Evolutionary conservation across 92 coral and sea anemone genomes (phyloP).

Genomic region (Heliopora coerulea): DNA sequence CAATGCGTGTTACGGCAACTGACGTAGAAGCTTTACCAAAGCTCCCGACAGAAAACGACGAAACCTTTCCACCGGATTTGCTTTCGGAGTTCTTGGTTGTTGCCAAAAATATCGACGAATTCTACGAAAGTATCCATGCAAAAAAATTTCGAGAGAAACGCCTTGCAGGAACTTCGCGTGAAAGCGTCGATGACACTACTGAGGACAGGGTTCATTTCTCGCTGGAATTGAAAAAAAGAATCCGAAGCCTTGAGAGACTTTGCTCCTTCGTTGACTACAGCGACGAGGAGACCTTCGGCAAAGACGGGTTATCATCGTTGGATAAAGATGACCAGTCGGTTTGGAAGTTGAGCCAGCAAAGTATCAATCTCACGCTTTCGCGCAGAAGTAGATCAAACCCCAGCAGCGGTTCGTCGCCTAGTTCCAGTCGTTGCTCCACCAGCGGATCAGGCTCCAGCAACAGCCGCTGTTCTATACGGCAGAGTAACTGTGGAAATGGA

Average conservation of each 20-base stretch:
- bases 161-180: constrained; percentile 5
- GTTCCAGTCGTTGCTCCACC: constrained; percentile 19
- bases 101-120: constrained; percentile 26
- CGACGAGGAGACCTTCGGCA: constrained; percentile 21
- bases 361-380: constrained; percentile 16
- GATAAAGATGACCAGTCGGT: constrained; percentile 22
- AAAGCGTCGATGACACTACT: neutral
- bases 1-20: neutral
- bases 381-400: constrained; percentile 26
- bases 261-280: constrained; percentile 29
- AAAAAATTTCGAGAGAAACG: constrained; percentile 25
- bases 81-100: constrained; percentile 25
- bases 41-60: constrained; percentile 32
- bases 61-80: constrained; percentile 22
- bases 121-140: constrained; percentile 31
- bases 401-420: constrained; percentile 5
- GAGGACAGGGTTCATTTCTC: constrained; percentile 7
- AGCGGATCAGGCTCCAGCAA: constrained; percentile 28
- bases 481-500: neutral
- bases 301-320: neutral
- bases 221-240: constrained; percentile 26
- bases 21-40: neutral
- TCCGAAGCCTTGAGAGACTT: constrained; percentile 32
- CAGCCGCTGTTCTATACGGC: constrained; percentile 33
- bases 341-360: constrained; percentile 36